Base-by-base conservation (phyloP, 2,113 vertebrate genomes). In the Opisthocomus hoazin region DNA sequence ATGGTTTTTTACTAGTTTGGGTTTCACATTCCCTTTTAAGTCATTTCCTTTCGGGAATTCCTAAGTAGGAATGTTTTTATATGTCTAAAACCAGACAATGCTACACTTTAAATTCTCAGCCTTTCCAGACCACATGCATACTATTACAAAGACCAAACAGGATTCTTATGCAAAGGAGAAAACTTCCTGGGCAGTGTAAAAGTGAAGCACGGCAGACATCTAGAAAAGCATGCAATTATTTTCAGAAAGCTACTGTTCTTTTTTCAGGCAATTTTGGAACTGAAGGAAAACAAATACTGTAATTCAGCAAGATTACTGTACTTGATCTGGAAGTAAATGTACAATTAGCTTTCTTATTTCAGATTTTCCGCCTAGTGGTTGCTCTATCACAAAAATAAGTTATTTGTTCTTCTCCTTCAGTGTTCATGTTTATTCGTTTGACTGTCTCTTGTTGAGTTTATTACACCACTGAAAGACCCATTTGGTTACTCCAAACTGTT, bases 301-400 rank as follows among this genome's bases (percentile, higher is more conserved):
- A 95, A 96, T 83, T 94, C 68, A 93, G 63, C 19, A 91, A 71
- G 78, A 81, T 95, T 78, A 48, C 58, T 74, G 12, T 63, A 76
- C 36, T 53, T 56, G 56, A 93, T 79, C 87, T 87, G 43, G 43
- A 94, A n/a, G 9, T 83, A 68, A 78, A 95, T 71, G 30, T 80
- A 96, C 71, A 80, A 43, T 37, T 92, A 45, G 22, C 6, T 65
- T 75, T 96, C 66, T 71, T 84, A 60, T 75, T 94, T 96, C 74
- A 90, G 34, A 65, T 57, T 92, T 84, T 68, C 65, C 84, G 63
- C 18, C 50, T 43, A 29, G 23, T 39, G 32, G 34, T 20, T 92
- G 10, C 11, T 74, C n/a, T 29, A 45, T 60, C 41, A 85, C 18
- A 65, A 39, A 84, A 73, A 12, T 23, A 64, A 65, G 15, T 58